A percentile compares a stretch with the other conserved stretches of the same genome.
phyloP scores from a whole-genome alignment of 2,888 invertebrate genomes.

The Stenoptilia bipunctidactyla region DNA sequence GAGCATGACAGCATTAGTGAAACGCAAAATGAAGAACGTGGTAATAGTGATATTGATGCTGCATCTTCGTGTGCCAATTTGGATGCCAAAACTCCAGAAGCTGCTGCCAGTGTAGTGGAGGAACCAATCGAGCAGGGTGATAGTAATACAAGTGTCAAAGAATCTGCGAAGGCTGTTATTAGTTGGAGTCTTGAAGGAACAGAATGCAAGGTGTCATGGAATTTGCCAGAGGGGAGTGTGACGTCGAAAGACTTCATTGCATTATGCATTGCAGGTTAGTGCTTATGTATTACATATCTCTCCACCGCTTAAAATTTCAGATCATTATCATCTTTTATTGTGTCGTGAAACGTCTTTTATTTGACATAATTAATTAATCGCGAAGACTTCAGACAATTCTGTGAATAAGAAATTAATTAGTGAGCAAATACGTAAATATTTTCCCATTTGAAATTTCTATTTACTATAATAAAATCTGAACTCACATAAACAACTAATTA shows the following conservation, averaged over 20 bases:
- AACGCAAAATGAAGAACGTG: slow-evolving; percentile 17
- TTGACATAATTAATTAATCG: too few relatives aligned
- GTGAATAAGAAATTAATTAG: too few relatives aligned
- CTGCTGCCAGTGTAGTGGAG: not conserved
- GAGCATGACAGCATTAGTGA: slow-evolving; percentile 38
- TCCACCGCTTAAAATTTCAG: too few relatives aligned
- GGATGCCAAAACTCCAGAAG: slow-evolving; percentile 18
- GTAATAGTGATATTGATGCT: slow-evolving; percentile 6
- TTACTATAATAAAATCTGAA: too few relatives aligned
- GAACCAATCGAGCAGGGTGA: not conserved
- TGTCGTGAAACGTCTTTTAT: too few relatives aligned
- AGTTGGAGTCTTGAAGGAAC: slow-evolving; percentile 52
- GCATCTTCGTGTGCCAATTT: slow-evolving; percentile 38
- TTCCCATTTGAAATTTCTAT: too few relatives aligned
- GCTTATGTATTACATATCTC: too few relatives aligned
- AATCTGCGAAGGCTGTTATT: slow-evolving; percentile 18
- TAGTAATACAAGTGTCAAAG: not conserved
- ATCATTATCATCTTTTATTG: too few relatives aligned
- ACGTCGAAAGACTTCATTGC: slow-evolving; percentile 63
- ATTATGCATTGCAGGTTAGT: slow-evolving; percentile 68
- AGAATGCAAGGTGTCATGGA: slow-evolving; percentile 57
- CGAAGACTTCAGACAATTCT: too few relatives aligned
- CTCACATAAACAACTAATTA: too few relatives aligned
- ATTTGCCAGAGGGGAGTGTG: slow-evolving; percentile 43
- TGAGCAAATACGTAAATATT: too few relatives aligned